Evolutionary conservation across 2,888 invertebrate genomes (phyloP).

Genomic region (Shargacucullia verbasci): DNA sequence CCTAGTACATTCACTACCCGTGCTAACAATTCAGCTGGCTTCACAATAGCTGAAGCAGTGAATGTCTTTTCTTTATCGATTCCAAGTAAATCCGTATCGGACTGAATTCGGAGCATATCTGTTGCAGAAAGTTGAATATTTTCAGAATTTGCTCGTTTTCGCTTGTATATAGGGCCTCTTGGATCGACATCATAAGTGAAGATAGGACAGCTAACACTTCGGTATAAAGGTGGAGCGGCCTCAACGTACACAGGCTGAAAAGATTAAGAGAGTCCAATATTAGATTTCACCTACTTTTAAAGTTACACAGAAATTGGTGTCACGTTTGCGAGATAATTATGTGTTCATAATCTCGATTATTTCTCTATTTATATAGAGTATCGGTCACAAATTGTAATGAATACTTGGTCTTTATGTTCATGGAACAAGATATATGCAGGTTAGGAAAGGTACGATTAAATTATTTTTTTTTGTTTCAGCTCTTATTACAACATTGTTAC

Average conservation of each 20-base stretch:
- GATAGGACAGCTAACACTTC: conserved; percentile 92
- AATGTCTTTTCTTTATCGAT: conserved; percentile 95
- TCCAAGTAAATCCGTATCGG: conserved; percentile 93
- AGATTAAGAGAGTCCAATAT: conserved; percentile 32
- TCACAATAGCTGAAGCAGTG: conserved; percentile 91
- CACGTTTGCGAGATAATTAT: conserved; percentile 3
- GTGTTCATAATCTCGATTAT: neutral
- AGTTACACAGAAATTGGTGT: conserved; percentile 12
- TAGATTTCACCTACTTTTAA: conserved; percentile 23
- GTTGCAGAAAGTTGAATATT: conserved; percentile 85
- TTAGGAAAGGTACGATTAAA: too few relatives aligned
- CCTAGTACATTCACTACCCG: conserved; percentile 94
- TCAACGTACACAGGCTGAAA: conserved; percentile 94
- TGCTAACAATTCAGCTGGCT: conserved; percentile 93
- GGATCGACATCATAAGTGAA: conserved; percentile 90
- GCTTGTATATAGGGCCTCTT: conserved; percentile 82
- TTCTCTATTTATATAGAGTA: neutral
- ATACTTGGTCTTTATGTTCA: neutral
- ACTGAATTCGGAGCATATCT: conserved; percentile 91
- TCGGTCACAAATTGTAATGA: neutral
- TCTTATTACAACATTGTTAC: too few relatives aligned
- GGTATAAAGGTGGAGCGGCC: conserved; percentile 80
- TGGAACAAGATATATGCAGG: too few relatives aligned
- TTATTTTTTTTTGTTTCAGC: too few relatives aligned
- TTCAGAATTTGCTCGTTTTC: conserved; percentile 91